These are phyloP conservation scores for Diarsia mendica DNA, from an alignment of 2,888 invertebrate species.

Conservation along the genomic window DNA sequence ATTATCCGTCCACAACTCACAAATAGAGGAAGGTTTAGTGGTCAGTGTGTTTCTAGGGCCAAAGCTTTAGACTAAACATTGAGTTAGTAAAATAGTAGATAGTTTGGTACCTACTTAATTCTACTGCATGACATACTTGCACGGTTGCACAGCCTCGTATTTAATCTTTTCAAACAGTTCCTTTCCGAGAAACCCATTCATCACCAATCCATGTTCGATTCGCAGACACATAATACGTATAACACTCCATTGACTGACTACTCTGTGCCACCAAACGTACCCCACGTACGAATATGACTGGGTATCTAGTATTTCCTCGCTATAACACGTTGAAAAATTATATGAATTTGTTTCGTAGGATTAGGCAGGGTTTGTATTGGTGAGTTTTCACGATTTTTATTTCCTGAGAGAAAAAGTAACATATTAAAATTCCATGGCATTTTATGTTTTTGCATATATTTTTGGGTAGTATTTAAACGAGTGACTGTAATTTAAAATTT, in stretches of 20 bases:
- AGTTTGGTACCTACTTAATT: not conserved
- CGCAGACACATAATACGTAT: not conserved
- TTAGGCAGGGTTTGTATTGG: not conserved
- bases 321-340: slow-evolving; percentile 71
- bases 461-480: too few species aligned
- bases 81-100: not conserved
- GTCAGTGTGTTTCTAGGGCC: not conserved
- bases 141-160: not conserved
- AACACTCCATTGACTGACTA: slow-evolving; percentile 15
- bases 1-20: not conserved
- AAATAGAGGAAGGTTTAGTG: not conserved
- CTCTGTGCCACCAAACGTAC: slow-evolving; percentile 36
- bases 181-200: not conserved
- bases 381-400: slow-evolving; percentile 1
- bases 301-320: slow-evolving; percentile 67
- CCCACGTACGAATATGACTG: slow-evolving; percentile 53
- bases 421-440: too few species aligned
- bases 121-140: not conserved
- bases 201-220: too few species aligned
- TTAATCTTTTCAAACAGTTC: not conserved
- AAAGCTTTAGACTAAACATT: not conserved
- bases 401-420: not conserved
- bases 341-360: slow-evolving; percentile 57
- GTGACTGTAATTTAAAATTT: too few species aligned
- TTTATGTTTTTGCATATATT: too few species aligned